These are phyloP conservation scores for Caenorhabditis wallacei DNA, from an alignment of 2,888 invertebrate genomes.

Conservation along the genomic window DNA sequence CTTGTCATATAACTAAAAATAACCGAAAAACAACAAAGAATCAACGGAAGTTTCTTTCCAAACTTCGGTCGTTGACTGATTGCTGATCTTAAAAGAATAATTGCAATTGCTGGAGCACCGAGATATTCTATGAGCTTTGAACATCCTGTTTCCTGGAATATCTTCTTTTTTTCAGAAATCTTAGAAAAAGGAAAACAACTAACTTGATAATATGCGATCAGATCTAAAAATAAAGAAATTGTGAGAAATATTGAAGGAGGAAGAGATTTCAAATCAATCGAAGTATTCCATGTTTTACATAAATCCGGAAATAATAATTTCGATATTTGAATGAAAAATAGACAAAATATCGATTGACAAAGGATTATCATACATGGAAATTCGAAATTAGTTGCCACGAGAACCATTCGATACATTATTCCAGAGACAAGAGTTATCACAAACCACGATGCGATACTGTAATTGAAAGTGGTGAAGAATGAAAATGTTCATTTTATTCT, in stretches of 20 bases:
- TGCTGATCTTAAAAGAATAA: constrained; percentile 34
- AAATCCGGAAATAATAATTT: constrained; percentile 31
- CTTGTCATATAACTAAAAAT: constrained; percentile 31
- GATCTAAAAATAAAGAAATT: constrained; percentile 22
- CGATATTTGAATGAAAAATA: constrained; percentile 28
- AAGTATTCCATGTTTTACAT: constrained; percentile 30
- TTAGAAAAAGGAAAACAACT: not conserved
- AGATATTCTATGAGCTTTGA: constrained; percentile 40
- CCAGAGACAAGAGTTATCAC: constrained; percentile 34
- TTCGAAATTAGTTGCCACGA: constrained; percentile 46
- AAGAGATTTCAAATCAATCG: constrained; percentile 40
- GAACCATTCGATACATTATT: constrained; percentile 47
- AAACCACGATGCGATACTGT: constrained; percentile 41
- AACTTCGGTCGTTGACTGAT: constrained; percentile 20
- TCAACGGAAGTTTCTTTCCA: constrained; percentile 29
- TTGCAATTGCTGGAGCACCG: constrained; percentile 22
- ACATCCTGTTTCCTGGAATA: constrained; percentile 31
- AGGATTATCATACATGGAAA: constrained; percentile 46
- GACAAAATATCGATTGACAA: constrained; percentile 21
- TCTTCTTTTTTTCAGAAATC: not conserved
- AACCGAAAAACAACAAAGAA: constrained; percentile 35
- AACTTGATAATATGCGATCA: constrained; percentile 32
- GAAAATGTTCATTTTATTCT: no score
- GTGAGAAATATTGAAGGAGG: constrained; percentile 35
- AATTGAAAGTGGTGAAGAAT: no score